These are phyloP conservation scores for Panthera tigris DNA, from an alignment of 2,113 vertebrate species.

Conservation along the genomic window DNA sequence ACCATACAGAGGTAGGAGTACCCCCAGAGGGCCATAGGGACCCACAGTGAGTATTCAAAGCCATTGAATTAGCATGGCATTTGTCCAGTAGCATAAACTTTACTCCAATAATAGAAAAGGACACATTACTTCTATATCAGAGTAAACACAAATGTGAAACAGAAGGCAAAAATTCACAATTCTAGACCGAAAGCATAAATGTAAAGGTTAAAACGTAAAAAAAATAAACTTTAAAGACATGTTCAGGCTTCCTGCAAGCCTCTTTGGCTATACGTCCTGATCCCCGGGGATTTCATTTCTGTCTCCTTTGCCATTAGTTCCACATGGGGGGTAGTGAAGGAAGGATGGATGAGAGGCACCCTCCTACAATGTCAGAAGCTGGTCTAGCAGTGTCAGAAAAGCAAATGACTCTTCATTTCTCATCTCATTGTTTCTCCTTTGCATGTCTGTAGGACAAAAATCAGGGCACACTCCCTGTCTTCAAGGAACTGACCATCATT, in stretches of 20 bases:
- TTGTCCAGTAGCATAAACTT: background rate
- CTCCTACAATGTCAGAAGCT: background rate
- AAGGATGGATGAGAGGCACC: accelerated
- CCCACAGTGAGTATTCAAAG: background rate
- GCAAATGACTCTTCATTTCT: background rate
- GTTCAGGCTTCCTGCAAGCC: background rate
- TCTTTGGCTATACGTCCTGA: background rate
- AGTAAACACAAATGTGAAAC: background rate
- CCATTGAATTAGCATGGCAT: background rate
- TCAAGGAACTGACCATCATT: background rate
- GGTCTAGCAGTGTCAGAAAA: background rate
- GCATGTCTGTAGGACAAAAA: background rate
- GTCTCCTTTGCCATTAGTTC: too few species aligned
- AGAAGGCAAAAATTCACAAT: background rate
- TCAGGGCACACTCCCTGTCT: background rate
- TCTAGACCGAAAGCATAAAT: background rate
- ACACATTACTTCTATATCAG: background rate
- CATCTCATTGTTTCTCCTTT: background rate
- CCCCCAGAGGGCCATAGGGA: background rate
- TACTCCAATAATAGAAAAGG: background rate
- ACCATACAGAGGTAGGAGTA: too few species aligned
- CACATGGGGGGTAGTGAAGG: accelerated
- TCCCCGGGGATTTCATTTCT: background rate
- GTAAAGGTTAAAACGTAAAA: background rate
- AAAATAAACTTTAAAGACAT: background rate